Conservation (phyloP, 2,888 invertebrate genomes). For the Hypomecis punctinalis region DNA sequence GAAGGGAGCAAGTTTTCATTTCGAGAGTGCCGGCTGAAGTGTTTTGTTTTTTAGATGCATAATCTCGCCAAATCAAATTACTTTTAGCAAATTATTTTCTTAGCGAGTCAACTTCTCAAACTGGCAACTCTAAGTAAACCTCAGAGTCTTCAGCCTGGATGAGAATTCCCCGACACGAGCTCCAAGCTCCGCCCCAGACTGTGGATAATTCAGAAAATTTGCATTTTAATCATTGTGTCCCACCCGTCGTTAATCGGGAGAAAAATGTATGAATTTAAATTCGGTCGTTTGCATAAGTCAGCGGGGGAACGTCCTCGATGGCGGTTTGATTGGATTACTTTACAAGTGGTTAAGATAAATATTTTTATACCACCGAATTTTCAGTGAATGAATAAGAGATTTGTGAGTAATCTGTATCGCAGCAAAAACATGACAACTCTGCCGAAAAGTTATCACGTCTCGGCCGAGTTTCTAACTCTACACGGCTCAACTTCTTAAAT, state of each 20-base stretch:
- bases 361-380: no score
- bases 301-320: conserved; percentile 23
- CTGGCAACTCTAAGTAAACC: conserved; percentile 15
- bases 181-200: conserved; percentile 34
- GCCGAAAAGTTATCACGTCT: no score
- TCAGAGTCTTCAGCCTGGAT: conserved; percentile 36
- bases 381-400: no score
- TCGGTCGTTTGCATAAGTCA: conserved; percentile 46
- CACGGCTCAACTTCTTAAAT: no score
- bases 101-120: conserved; percentile 19
- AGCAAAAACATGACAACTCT: no score
- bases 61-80: background rate
- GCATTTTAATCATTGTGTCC: conserved; percentile 53
- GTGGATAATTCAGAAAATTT: conserved; percentile 41
- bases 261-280: conserved; percentile 55
- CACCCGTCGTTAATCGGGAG: conserved; percentile 44
- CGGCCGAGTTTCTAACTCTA: no score
- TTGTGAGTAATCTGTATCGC: no score
- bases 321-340: conserved; percentile 11
- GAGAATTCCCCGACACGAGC: conserved; percentile 45
- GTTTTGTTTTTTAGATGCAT: background rate
- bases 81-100: conserved; percentile 4
- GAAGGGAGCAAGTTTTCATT: no score
- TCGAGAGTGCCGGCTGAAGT: no score
- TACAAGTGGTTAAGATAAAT: background rate